phyloP scores from a whole-genome alignment of 2,113 vertebrate species.

The Amblyornis subalaris region DNA sequence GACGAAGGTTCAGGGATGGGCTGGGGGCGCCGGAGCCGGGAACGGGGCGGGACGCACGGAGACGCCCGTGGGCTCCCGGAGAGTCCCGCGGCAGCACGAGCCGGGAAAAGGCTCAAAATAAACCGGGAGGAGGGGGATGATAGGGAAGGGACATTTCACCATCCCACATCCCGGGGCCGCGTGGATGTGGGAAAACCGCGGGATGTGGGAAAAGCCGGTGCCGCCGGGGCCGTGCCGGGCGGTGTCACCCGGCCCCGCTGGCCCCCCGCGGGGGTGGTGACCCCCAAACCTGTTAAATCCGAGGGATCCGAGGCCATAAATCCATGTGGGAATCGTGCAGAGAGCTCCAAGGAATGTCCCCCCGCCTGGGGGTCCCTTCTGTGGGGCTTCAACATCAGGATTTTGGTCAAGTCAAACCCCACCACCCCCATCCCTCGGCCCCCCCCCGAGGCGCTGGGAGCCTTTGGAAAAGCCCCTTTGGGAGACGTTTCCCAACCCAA shows the following conservation, averaged over 20 bases:
- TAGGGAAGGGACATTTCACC: neutral
- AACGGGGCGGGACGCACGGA: neutral
- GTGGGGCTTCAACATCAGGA: neutral
- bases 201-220: neutral
- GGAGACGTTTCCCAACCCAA: neutral
- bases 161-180: neutral
- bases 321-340: neutral
- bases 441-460: accelerated
- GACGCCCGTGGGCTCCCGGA: neutral
- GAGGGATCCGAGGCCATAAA: neutral
- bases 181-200: neutral
- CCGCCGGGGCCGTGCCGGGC: accelerated
- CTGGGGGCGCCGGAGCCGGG: neutral
- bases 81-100: neutral
- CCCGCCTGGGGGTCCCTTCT: neutral
- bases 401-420: neutral
- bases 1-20: neutral
- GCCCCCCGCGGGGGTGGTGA: neutral
- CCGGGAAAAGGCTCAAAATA: neutral
- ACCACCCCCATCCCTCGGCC: accelerated
- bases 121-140: accelerated
- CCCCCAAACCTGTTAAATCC: neutral
- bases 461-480: neutral
- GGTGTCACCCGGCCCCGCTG: neutral
- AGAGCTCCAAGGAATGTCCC: neutral